These are phyloP conservation scores for Elachura formosa DNA, from an alignment of 2,113 vertebrate genomes.

Conservation along the genomic window DNA sequence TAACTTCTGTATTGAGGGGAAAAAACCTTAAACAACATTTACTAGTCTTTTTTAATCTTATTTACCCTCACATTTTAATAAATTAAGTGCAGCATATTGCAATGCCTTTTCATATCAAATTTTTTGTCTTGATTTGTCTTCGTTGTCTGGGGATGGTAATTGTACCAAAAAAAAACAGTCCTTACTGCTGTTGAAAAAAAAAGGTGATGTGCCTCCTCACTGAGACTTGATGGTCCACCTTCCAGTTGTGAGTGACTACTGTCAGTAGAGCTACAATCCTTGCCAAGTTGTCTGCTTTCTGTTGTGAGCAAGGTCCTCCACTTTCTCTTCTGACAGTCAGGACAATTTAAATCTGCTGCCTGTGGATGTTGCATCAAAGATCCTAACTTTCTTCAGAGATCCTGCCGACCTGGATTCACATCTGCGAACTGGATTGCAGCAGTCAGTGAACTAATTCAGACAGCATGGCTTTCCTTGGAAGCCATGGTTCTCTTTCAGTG, in stretches of 20 bases:
- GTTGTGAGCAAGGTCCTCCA: not conserved
- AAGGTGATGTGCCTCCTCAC: not conserved
- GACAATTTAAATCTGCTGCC: not conserved
- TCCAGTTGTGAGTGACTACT: not conserved
- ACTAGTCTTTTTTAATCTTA: not conserved
- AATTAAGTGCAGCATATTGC: not conserved
- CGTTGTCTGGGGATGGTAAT: accelerated
- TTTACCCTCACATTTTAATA: not conserved
- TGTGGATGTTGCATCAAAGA: not conserved
- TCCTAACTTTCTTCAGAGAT: not conserved
- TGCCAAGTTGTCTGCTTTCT: not conserved
- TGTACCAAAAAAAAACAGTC: too few relatives aligned
- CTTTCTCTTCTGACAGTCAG: not conserved
- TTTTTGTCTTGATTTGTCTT: not conserved
- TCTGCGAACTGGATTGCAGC: not conserved
- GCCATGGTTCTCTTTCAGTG: not conserved
- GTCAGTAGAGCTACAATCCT: accelerated
- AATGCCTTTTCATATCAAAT: accelerated
- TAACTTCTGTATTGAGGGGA: not conserved
- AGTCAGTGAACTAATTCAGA: not conserved
- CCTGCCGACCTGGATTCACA: not conserved
- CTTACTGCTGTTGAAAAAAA: not conserved
- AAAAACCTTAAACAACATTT: not conserved
- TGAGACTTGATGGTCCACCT: not conserved
- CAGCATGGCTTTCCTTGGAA: not conserved